Evolutionary conservation across 2,113 vertebrate species (phyloP).

Genomic region (Cathartes aura): DNA sequence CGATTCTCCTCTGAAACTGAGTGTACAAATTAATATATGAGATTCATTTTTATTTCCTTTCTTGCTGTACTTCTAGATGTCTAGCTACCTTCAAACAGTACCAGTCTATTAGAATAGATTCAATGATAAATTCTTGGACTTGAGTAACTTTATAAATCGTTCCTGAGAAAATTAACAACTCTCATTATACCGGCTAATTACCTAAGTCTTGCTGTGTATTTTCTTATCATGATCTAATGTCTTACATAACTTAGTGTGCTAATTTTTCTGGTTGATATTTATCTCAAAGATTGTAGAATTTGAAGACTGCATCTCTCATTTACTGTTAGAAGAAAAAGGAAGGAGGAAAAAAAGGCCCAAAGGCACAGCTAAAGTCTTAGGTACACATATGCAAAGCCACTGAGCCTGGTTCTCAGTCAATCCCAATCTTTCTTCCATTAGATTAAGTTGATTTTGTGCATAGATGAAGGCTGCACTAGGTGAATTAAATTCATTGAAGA

Average conservation of each 20-base stretch:
- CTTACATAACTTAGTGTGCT: neutral
- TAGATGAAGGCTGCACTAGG: neutral
- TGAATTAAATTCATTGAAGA: neutral
- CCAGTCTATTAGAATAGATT: neutral
- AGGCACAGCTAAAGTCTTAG: neutral
- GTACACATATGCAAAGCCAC: neutral
- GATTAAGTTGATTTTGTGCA: neutral
- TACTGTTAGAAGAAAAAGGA: neutral
- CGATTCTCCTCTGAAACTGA: neutral
- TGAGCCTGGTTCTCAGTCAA: neutral
- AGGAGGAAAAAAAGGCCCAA: neutral
- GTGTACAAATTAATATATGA: slow-evolving; percentile 28
- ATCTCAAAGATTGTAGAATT: neutral
- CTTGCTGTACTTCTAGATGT: neutral
- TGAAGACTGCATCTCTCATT: neutral
- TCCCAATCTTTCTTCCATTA: neutral
- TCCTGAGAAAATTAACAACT: neutral
- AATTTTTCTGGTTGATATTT: neutral
- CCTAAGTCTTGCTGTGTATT: neutral
- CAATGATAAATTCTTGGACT: neutral
- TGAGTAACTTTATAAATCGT: neutral
- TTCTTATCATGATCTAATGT: neutral
- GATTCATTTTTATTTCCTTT: neutral
- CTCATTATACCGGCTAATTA: neutral
- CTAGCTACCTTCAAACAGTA: neutral